Evolutionary conservation across 2,888 invertebrate species (phyloP).

Genomic region (Mermis nigrescens): DNA sequence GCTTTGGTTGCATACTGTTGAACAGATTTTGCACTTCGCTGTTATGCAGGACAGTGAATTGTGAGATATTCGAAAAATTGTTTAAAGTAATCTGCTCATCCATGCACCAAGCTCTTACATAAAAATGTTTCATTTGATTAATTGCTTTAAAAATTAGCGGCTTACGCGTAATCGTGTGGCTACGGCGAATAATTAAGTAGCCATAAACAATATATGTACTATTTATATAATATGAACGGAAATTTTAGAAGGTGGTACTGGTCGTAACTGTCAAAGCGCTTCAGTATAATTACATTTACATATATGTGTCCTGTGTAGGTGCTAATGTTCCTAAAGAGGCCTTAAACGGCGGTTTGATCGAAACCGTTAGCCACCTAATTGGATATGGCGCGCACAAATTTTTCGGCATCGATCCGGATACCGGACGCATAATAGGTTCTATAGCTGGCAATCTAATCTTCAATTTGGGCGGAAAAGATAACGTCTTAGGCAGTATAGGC

Average conservation of each 20-base stretch:
- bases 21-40: too few relatives aligned
- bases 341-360: slow-evolving; percentile 6
- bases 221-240: too few relatives aligned
- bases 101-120: too few relatives aligned
- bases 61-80: too few relatives aligned
- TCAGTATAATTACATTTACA: not conserved
- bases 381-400: not conserved
- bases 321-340: not conserved
- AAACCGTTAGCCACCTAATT: not conserved
- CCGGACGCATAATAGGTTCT: slow-evolving; percentile 25
- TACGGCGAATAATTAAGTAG: too few relatives aligned
- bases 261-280: not conserved
- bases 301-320: not conserved
- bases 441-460: slow-evolving; percentile 29
- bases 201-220: too few relatives aligned
- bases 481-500: slow-evolving; percentile 24
- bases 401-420: slow-evolving; percentile 13
- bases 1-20: too few relatives aligned
- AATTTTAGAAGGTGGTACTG: slow-evolving; percentile 6
- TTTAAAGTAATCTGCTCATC: too few relatives aligned
- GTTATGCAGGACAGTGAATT: too few relatives aligned
- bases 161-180: too few relatives aligned
- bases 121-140: too few relatives aligned
- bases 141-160: too few relatives aligned
- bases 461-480: slow-evolving; percentile 27